Evolutionary conservation across 2,888 invertebrate species (phyloP).

Genomic region (Harpalus rufipes): DNA sequence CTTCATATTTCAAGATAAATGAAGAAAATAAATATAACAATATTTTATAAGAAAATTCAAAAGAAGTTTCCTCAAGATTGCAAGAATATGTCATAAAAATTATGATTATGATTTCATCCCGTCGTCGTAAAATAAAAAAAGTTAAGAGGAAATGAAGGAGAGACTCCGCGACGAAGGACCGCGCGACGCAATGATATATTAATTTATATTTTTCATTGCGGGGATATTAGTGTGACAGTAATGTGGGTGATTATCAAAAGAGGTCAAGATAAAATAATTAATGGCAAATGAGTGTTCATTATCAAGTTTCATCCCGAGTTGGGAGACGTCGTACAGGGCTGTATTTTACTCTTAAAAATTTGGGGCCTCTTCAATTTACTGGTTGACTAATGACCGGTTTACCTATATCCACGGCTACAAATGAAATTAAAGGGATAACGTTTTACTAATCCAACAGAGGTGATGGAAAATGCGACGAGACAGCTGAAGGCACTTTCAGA

Average conservation of each 20-base stretch:
- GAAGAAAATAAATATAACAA: conserved; percentile 1
- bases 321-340: too few species aligned
- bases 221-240: conserved; percentile 14
- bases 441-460: too few species aligned
- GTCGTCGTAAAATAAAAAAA: conserved; percentile 24
- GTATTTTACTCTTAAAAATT: too few species aligned
- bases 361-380: too few species aligned
- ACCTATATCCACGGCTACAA: too few species aligned
- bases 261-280: conserved; percentile 43
- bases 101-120: conserved; percentile 14
- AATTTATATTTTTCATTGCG: conserved; percentile 51
- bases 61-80: conserved; percentile 9
- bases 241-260: conserved; percentile 46
- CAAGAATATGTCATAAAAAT: conserved; percentile 11
- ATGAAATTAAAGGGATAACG: too few species aligned
- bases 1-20: background rate
- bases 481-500: too few species aligned
- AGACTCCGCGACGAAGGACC: background rate
- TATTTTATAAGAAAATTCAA: background rate
- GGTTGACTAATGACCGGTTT: too few species aligned
- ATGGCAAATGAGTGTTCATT: conserved; percentile 42
- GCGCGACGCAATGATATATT: conserved; percentile 38
- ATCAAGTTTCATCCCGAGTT: conserved; percentile 38
- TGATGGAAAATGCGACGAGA: too few species aligned
- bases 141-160: conserved; percentile 14